Conservation (phyloP, 1,140 invertebrate genomes). For the Drosophila saltans region DNA sequence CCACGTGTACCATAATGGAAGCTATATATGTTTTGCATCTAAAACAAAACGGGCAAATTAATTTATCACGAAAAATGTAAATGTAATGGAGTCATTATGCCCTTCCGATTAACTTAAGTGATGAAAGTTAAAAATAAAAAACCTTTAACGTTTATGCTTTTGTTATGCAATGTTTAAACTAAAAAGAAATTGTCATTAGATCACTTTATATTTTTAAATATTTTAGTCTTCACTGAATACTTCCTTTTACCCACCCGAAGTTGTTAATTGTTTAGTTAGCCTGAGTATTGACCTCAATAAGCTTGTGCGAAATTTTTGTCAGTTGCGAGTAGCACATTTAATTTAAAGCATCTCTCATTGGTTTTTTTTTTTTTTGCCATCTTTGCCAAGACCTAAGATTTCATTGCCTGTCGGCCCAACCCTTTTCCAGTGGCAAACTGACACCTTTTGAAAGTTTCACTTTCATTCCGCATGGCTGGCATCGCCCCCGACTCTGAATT, state of each 20-base stretch:
- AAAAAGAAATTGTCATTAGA: not conserved
- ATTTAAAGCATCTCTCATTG: constrained; percentile 47
- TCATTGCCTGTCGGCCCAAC: constrained; percentile 32
- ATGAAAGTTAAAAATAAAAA: constrained; percentile 56
- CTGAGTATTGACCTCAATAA: constrained; percentile 50
- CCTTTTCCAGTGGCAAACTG: constrained; percentile 61
- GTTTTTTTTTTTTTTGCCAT: too few species aligned
- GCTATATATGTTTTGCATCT: constrained; percentile 12
- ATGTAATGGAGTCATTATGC: not conserved
- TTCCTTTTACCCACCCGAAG: not conserved
- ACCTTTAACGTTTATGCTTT: not conserved
- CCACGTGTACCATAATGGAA: constrained; percentile 57
- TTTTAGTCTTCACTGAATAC: not conserved
- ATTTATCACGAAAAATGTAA: not conserved
- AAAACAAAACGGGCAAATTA: not conserved
- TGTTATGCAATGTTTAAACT: constrained; percentile 5
- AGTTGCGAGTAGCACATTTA: constrained; percentile 25
- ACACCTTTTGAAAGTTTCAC: constrained; percentile 80
- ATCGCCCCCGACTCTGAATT: constrained; percentile 48
- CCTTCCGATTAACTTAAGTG: constrained; percentile 27
- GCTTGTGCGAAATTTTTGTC: constrained; percentile 45
- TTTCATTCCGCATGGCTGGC: constrained; percentile 65
- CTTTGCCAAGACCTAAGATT: constrained; percentile 29
- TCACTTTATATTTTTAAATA: not conserved
- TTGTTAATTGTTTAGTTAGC: not conserved